Evolutionary conservation across 2,888 invertebrate species (phyloP).

Genomic region (Mythimna albipuncta): DNA sequence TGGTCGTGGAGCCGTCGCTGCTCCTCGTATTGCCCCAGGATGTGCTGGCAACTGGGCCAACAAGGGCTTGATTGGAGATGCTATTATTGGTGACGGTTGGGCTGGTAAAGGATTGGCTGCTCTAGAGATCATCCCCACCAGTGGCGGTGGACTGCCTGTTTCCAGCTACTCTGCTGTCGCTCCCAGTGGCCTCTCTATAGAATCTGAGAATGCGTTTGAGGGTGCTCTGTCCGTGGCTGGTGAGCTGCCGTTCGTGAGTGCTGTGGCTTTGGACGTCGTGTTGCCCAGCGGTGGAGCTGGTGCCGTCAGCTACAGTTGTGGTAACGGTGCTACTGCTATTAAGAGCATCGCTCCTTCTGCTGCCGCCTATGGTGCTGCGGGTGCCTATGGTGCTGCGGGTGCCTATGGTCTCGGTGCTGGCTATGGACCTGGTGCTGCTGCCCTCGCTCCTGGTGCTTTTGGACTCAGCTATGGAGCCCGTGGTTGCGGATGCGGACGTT

Average conservation of each 20-base stretch:
- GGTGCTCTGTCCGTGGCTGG: constrained; percentile 50
- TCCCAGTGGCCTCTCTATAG: constrained; percentile 50
- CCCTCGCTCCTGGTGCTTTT: constrained; percentile 5
- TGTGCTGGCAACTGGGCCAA: constrained; percentile 11
- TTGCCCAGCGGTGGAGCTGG: constrained; percentile 52
- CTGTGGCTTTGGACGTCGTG: constrained; percentile 46
- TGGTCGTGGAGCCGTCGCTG: too few relatives aligned
- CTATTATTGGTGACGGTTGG: constrained; percentile 16
- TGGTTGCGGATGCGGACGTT: constrained; percentile 20
- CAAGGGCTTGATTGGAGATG: constrained; percentile 4
- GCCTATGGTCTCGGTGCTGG: constrained; percentile 19
- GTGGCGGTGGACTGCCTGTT: constrained; percentile 49
- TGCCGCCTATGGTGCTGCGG: constrained; percentile 22
- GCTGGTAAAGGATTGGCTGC: constrained; percentile 50
- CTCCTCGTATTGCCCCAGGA: too few relatives aligned
- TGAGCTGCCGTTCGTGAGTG: constrained; percentile 51
- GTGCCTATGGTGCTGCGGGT: constrained; percentile 23
- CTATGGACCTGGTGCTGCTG: constrained; percentile 8
- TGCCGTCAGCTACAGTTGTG: constrained; percentile 45
- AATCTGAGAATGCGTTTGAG: constrained; percentile 58
- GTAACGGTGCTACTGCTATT: constrained; percentile 47
- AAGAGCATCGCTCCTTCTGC: constrained; percentile 20
- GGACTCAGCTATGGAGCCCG: constrained; percentile 19
- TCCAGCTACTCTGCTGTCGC: constrained; percentile 41
- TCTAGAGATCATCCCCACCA: constrained; percentile 51